Conservation (phyloP, 2,113 vertebrate species). For the Chamaea fasciata region DNA sequence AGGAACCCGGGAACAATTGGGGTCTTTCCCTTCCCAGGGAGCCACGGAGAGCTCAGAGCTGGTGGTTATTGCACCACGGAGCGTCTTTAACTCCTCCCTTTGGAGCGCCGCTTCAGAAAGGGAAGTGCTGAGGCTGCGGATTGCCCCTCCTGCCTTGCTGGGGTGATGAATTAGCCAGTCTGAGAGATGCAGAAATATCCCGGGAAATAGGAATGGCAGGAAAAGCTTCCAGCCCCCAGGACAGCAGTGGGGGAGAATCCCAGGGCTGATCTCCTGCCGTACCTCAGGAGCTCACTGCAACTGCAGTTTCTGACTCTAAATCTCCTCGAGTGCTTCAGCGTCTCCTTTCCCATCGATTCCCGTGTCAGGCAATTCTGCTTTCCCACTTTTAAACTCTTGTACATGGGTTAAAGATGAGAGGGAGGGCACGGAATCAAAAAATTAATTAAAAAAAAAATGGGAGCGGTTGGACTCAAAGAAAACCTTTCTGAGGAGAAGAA, state of each 20-base stretch:
- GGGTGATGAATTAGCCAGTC: background rate
- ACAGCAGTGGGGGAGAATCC: rapidly evolving
- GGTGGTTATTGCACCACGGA: background rate
- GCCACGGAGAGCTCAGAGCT: background rate
- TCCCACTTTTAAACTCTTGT: background rate
- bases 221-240: background rate
- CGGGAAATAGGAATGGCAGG: background rate
- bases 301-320: background rate
- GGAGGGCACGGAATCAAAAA: background rate
- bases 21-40: background rate
- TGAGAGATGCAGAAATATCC: background rate
- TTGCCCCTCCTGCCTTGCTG: background rate
- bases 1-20: background rate
- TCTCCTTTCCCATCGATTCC: background rate
- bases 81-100: background rate
- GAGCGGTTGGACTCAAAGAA: background rate
- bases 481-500: background rate
- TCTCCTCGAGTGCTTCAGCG: background rate
- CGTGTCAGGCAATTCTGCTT: background rate
- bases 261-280: background rate
- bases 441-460: rapidly evolving
- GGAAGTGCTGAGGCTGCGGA: background rate
- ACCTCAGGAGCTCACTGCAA: background rate
- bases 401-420: background rate
- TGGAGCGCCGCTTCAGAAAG: background rate